Conservation (phyloP, 2,113 vertebrate species). For the Siphamia tubifer region DNA sequence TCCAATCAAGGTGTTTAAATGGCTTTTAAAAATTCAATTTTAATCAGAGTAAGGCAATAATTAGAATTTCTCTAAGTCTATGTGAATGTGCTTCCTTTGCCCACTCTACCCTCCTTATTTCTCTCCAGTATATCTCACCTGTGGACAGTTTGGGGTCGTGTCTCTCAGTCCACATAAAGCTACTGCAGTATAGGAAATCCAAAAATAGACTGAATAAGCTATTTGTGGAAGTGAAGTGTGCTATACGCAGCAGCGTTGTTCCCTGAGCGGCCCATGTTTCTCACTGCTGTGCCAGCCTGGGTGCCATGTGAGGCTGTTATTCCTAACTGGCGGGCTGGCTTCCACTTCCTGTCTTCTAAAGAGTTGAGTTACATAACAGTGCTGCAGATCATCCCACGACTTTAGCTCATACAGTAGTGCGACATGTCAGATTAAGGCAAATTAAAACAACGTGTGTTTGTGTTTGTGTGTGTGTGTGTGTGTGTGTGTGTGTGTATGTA, state of each 20-base stretch:
- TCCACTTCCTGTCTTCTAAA: constrained; percentile 49
- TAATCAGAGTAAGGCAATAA: no score
- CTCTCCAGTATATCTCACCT: constrained; percentile 27
- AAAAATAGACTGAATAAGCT: constrained; percentile 54
- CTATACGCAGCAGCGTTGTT: constrained; percentile 44
- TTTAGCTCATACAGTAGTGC: constrained; percentile 26
- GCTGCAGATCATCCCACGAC: constrained; percentile 57
- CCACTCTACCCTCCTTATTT: background rate
- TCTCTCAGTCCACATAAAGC: constrained; percentile 34
- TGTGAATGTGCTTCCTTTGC: no score
- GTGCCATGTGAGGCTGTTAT: constrained; percentile 43
- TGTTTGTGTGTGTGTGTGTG: no score
- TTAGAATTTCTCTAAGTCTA: no score
- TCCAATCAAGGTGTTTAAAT: no score
- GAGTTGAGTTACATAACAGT: constrained; percentile 62
- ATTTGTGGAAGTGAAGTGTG: constrained; percentile 48
- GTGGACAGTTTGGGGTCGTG: constrained; percentile 43
- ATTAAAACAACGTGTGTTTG: no score
- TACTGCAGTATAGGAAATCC: constrained; percentile 33
- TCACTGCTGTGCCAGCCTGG: constrained; percentile 24
- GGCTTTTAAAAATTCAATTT: no score
- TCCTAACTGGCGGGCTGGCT: constrained; percentile 35
- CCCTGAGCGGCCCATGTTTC: constrained; percentile 22
- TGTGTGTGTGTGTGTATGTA: no score
- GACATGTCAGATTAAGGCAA: background rate